Percentiles rank a stretch among this genome's conserved stretches.
These are phyloP conservation scores for Chondrosia reniformis DNA, from an alignment of 37 sponge, comb jelly and placozoan species.

Conservation along the genomic window DNA sequence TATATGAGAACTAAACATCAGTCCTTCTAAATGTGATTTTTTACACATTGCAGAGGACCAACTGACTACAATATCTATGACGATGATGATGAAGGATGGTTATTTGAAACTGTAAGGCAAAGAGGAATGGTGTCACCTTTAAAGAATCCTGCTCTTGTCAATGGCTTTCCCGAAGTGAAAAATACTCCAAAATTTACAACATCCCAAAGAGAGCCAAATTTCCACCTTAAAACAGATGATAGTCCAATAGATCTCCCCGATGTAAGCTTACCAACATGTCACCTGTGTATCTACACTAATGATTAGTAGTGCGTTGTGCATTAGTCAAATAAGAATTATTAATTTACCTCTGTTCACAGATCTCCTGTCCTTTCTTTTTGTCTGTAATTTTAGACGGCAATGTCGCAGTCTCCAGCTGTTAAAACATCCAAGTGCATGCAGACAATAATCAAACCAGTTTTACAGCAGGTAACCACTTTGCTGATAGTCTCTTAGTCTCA, in stretches of 20 bases:
- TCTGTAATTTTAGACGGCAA: conserved; percentile 1
- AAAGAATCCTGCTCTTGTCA: neutral
- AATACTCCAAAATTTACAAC: neutral
- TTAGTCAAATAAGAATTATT: too few relatives aligned
- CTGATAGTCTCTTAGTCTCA: neutral
- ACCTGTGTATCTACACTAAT: too few relatives aligned
- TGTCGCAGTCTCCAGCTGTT: conserved; percentile 18
- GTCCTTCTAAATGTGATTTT: too few relatives aligned
- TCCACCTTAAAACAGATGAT: too few relatives aligned
- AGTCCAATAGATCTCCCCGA: neutral
- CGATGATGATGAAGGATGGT: conserved; percentile 15
- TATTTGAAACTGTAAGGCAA: conserved; percentile 10
- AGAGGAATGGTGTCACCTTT: neutral
- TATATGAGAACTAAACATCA: too few relatives aligned
- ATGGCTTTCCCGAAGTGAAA: conserved; percentile 3
- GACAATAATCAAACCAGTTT: conserved; percentile 14
- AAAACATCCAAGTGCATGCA: conserved; percentile 20
- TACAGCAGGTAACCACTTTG: neutral
- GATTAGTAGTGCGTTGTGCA: too few relatives aligned
- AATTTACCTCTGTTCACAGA: too few relatives aligned
- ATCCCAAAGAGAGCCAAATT: neutral
- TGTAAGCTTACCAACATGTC: too few relatives aligned
- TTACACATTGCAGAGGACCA: too few relatives aligned
- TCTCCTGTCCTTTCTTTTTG: too few relatives aligned
- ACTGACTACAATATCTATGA: conserved; percentile 17